Evolutionary conservation across 2,888 invertebrate species (phyloP), one percentile per base, ranked within the genome.

Genomic region (Limnephilus lunatus): DNA sequence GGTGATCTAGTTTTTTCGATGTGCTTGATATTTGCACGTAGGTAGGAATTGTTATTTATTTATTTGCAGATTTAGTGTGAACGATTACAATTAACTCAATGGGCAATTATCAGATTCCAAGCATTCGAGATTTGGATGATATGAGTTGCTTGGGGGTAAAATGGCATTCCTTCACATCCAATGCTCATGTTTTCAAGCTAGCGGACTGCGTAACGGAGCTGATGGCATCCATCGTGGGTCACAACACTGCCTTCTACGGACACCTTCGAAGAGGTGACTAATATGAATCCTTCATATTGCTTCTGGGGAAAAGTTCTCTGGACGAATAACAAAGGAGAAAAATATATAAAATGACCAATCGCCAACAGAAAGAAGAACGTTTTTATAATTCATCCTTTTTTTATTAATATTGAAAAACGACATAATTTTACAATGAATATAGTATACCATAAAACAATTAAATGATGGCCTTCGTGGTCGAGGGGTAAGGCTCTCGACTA

Each of bases 1-100:
- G 86, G 86, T 86, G 48, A 86, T 86, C 86, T 86, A 86, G 86
- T 86, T 86, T 86, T 86, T 86, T 68, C 39, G 2, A 25, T 86
- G 12, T 0, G 44, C 44, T n/a, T 86, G 44, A 48, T 86, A 86
- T 48, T 86, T 83, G 83, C 83, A 83, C 83, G 15, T 35, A 39
- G 35, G 35, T 83, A 35, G 35, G 83, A 39, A n/a, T 83, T 35
- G 35, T 83, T 31, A 48, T 48, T 39, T 11, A 32, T 35, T 83
- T 15, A 7, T 25, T 25, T 9, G 32, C 32, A 15, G 25, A 83
- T 68, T 68, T 68, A 9, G 25, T 68, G 68, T 68, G 68, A 68
- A 68, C 68, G 68, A 68, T 68, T 68, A 68, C 7, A 68, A n/a
- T 68, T 25, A 68, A 7, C 7, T 68, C 9, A 7, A n/a, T n/a